Evolutionary conservation across 2,888 invertebrate genomes (phyloP), one percentile per base, ranked within the genome.

Genomic region (Diarsia dahlii): DNA sequence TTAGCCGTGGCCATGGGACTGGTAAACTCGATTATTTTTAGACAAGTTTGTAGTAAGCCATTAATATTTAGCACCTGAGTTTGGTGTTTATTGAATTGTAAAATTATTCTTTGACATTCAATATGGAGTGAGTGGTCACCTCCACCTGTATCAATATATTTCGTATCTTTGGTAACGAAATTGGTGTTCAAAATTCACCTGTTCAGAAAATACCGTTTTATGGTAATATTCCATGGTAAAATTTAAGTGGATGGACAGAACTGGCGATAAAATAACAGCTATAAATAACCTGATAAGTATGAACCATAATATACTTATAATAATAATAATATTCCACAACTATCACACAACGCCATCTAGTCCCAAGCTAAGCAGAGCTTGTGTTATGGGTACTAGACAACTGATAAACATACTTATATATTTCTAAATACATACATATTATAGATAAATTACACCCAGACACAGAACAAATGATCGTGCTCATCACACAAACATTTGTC

Each of bases 31-130:
- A 56, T 66, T 74, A 68, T 85, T 71, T 80, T 83, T 85, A 80
- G 71, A 75, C 71, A 75, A 52, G 73, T 80, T 71, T 67, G 54
- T 76, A 80, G 62, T 75, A 20, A 70, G 66, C 39, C 23, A 83
- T 82, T 83, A 83, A 83, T 79, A 81, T 83, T 83, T 70, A 83
- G 70, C 76, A 83, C 69, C 66, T 13, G 45, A 48, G 54, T 70
- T 62, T 69, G 58, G 54, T 78, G 45, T 70, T 64, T 78, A 68
- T 70, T 81, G 54, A 74, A 69, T 63, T 39, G 78, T 78, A 46
- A 71, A 74, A 56, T 84, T 63, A 58, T 82, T 58, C 39, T 62
- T 64, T 68, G 72, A 83, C 72, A 80, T 76, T 76, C 50, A 64
- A 63, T 64, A 75, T 56, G 65, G 45, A 50, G 62, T 60, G 34